Evolutionary conservation across 2,888 invertebrate species (phyloP).

Genomic region (Lithosia quadra): DNA sequence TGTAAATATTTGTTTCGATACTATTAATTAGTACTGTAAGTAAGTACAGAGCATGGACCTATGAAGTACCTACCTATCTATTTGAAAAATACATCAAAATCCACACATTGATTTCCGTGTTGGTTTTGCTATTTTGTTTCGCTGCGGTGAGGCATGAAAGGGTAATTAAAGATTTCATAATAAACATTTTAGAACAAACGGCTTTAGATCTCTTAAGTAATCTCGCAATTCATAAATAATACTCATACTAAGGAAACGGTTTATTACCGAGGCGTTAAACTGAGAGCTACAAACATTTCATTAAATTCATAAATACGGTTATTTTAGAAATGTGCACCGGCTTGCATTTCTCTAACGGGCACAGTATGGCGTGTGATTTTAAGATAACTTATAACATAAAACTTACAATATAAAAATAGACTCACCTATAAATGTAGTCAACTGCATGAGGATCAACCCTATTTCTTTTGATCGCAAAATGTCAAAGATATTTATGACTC

Average conservation of each 20-base stretch:
- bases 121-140: not conserved
- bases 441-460: too few relatives aligned
- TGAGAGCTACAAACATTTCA: not conserved
- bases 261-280: conserved; percentile 13
- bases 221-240: conserved; percentile 11
- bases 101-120: not conserved
- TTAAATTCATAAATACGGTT: not conserved
- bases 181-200: not conserved
- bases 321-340: not conserved
- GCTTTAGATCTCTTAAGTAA: conserved; percentile 1
- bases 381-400: too few relatives aligned
- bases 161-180: not conserved
- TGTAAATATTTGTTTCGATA: too few relatives aligned
- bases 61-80: too few relatives aligned
- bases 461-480: too few relatives aligned
- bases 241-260: conserved; percentile 11
- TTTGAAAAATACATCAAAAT: not conserved
- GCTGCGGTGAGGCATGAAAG: conserved; percentile 1
- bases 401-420: too few relatives aligned
- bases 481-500: too few relatives aligned
- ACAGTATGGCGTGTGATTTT: not conserved
- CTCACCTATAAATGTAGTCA: not conserved
- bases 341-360: not conserved
- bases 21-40: too few relatives aligned
- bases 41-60: too few relatives aligned